Base-by-base conservation (phyloP, 92 coral and sea anemone species). In the Pocillopora grandis region DNA sequence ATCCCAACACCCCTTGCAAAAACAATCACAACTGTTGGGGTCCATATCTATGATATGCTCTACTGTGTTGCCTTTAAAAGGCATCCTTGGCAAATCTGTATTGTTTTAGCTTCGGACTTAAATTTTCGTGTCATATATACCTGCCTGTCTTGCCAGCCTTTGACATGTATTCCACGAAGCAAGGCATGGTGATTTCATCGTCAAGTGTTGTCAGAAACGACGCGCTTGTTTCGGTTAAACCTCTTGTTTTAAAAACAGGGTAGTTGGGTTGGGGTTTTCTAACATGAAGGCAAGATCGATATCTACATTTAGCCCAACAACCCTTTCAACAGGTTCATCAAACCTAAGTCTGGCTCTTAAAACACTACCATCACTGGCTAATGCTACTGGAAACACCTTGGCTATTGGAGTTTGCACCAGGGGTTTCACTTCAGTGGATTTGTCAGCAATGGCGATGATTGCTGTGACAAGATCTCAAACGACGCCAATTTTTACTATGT, bases 261-360 rank as follows among this genome's bases (percentile, higher is more conserved):
- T 55, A 16, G 91, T 77, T 72, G 91, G 91, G 5, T 79, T 71
- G 27, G 86, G 88, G 63, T 84, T 80, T 31, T 84, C 52, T 75
- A n/a, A 55, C 20, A 63, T 88, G 57, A 89, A 89, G 19, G 86
- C 66, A 19, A 89, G 88, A 73, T 89, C 86, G 52, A 89, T 77
- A 73, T 89, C 91, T 17, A 89, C 88, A 89, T 84, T 88, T n/a
- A 84, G 86, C 66, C 88, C 88, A 56, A 88, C 91, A 88, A 89
- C 85, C 64, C 91, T 79, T 84, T 79, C 79, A 73, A 84, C 64
- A 66, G 82, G 82, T 62, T 86, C 86, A 27, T 88, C 91, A 68
- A 88, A 88, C 60, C 86, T 72, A 71, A 84, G 91, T 14, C 91
- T 86, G 63, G 91, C 66, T 72, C 84, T 89, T 75, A 84, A 35